phyloP scores from a whole-genome alignment of 2,113 vertebrate genomes.

The Otus sunia region DNA sequence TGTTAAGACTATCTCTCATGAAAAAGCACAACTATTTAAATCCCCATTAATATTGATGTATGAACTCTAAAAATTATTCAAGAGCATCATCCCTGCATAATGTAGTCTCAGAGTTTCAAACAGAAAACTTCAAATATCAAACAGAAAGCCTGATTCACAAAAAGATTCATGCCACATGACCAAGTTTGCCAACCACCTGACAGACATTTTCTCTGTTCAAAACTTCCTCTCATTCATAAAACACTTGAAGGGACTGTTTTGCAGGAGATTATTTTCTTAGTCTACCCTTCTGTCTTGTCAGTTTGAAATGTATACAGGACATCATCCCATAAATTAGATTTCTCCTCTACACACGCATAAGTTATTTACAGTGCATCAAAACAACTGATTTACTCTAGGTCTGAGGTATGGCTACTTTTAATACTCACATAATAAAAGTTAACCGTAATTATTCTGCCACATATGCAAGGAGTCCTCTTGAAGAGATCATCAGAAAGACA shows the following conservation, averaged over 20 bases:
- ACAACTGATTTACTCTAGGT: neutral
- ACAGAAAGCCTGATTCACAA: neutral
- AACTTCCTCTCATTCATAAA: neutral
- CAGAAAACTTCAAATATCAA: neutral
- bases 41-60: neutral
- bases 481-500: neutral
- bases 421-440: neutral
- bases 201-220: neutral
- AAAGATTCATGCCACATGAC: fast-evolving
- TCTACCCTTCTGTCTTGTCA: neutral
- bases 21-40: neutral
- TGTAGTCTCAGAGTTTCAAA: neutral
- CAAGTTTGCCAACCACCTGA: neutral
- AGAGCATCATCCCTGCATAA: neutral
- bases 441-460: neutral
- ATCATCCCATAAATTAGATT: neutral
- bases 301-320: neutral
- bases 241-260: neutral
- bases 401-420: neutral
- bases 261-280: neutral
- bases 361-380: neutral
- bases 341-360: neutral
- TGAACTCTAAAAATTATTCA: neutral
- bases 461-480: neutral
- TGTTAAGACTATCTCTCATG: neutral